A percentile compares a stretch with the other conserved stretches of the same genome.
Evolutionary conservation across 2,797 vertebrate species (phyloP).

Genomic region (Meda fulgida): DNA sequence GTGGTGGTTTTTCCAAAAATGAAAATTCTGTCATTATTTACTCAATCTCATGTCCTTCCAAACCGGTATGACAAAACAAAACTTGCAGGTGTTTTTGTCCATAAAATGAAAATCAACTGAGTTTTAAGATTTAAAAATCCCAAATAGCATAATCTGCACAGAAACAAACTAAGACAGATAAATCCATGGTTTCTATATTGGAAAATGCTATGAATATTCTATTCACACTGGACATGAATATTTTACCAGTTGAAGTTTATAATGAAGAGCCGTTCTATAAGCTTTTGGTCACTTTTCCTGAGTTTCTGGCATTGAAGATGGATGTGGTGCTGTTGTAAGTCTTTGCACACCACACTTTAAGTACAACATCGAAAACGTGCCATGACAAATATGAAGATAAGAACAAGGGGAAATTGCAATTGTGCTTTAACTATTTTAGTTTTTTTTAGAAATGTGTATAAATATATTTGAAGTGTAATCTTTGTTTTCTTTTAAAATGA

Average conservation of each 20-base stretch:
- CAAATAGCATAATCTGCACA: not conserved
- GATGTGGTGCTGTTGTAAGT: not conserved
- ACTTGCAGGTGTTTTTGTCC: too few relatives aligned
- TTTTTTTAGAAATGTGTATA: not conserved
- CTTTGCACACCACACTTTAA: not conserved
- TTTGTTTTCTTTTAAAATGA: not conserved
- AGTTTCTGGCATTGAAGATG: not conserved
- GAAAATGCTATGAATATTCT: too few relatives aligned
- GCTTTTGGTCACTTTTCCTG: not conserved
- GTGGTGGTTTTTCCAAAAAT: too few relatives aligned
- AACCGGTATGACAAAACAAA: too few relatives aligned
- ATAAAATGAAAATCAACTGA: too few relatives aligned
- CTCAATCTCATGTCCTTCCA: too few relatives aligned
- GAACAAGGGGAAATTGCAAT: not conserved
- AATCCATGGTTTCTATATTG: too few relatives aligned
- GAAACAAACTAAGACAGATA: not conserved
- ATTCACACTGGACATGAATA: not conserved
- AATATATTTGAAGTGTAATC: not conserved
- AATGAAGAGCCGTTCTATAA: not conserved
- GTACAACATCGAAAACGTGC: not conserved
- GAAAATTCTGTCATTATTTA: too few relatives aligned
- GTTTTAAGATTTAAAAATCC: not conserved
- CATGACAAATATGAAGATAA: not conserved
- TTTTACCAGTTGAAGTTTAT: not conserved
- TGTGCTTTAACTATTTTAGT: not conserved